phyloP scores from a whole-genome alignment of 2,113 vertebrate genomes.

The Lutjanus erythropterus region DNA sequence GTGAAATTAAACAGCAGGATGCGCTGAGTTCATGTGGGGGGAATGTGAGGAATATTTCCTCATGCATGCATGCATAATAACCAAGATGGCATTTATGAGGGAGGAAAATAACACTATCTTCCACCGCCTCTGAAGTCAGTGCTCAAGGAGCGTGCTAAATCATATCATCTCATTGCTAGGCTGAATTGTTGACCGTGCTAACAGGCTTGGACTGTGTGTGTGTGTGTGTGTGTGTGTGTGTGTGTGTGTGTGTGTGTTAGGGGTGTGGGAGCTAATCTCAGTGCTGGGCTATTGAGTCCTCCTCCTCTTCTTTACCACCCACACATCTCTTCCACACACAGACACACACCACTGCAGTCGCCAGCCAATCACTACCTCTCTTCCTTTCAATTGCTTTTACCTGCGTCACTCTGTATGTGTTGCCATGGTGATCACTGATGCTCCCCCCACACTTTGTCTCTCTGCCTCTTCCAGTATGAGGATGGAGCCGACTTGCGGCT shows the following conservation, averaged over 20 bases:
- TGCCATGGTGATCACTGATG: conserved; percentile 76
- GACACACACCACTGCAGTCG: conserved; percentile 34
- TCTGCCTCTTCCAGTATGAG: conserved; percentile 51
- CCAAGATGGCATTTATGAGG: conserved; percentile 42
- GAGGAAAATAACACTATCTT: conserved; percentile 49
- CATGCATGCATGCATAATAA: conserved; percentile 51
- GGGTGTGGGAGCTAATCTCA: conserved; percentile 48
- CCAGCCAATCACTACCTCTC: conserved; percentile 69
- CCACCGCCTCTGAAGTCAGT: conserved; percentile 51
- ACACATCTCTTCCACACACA: conserved; percentile 54
- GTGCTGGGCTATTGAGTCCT: conserved; percentile 43
- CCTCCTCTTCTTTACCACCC: conserved; percentile 60
- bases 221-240: conserved; percentile 28
- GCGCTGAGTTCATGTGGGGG: conserved; percentile 10
- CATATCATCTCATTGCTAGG: conserved; percentile 51
- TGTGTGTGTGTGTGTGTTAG: conserved; percentile 12
- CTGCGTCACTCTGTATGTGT: conserved; percentile 82
- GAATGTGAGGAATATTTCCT: not conserved
- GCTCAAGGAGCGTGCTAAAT: conserved; percentile 55
- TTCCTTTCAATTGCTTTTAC: conserved; percentile 60
- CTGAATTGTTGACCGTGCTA: conserved; percentile 59
- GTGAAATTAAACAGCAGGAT: conserved; percentile 10
- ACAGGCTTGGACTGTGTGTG: conserved; percentile 51
- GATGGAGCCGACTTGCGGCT: conserved; percentile 60
- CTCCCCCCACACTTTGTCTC: conserved; percentile 65